Base-by-base conservation (phyloP, 2,888 invertebrate species). In the Microdon myrmicae region DNA sequence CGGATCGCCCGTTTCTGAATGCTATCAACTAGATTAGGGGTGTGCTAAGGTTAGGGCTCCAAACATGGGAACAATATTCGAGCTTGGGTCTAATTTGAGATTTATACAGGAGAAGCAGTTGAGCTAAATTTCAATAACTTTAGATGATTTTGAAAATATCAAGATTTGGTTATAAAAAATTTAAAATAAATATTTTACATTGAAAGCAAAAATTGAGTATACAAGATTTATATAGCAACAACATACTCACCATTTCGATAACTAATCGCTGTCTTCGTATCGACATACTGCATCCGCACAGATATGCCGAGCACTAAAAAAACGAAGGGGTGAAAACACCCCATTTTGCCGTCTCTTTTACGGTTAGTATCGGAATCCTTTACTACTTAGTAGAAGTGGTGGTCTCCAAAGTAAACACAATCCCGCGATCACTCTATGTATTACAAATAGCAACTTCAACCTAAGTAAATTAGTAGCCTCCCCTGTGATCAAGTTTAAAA, bases 261-360 rank as follows among this genome's bases (percentile, higher is more conserved):
- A 23, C 53, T 66, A 23, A 66, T 54, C 8, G 58, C 43, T 16
- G 32, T 53, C 28, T 59, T 66, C 43, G 66, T 54, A 44, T 59
- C 20, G 20, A 17, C 20, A 20, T 16, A 44, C 26, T 43, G 26
- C 34, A 66, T 31, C 35, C 54, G 48, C 26, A 66, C 12, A 28
- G 43, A 59, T 14, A 43, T 53, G 53, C 68, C 67, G 43, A 69
- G 35, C 31, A 59, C 26, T 45, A 70, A 51, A 38, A 68, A 35
- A 43, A 60, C 35, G 56, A 69, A 67, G 73, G 73, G 73, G 72
- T 71, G 71, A 56, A 69, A 68, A 68, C 72, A 73, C 74, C 73
- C 73, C 74, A 73, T 73, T 67, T 68, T 68, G 37, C 23, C 8
- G 19, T 32, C 16, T 14, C 3, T 5, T n/a, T n/a, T n/a, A n/a